These are phyloP conservation scores for Sinocyclocheilus rhinocerous DNA, from an alignment of 2,113 vertebrate species.

Conservation along the genomic window DNA sequence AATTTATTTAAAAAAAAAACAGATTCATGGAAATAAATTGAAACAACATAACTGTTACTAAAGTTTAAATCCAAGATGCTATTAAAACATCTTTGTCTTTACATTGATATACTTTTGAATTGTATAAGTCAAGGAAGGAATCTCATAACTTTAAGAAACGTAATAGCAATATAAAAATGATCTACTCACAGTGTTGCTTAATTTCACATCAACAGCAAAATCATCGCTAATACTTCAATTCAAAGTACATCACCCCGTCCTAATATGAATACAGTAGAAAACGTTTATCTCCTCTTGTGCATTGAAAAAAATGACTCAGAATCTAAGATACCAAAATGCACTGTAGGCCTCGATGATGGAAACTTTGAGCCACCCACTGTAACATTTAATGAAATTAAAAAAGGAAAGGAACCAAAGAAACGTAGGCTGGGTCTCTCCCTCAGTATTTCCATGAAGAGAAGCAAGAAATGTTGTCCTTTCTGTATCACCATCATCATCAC, in stretches of 20 bases:
- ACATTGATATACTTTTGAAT: neutral
- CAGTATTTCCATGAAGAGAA: slow-evolving; percentile 73
- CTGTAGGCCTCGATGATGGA: slow-evolving; percentile 68
- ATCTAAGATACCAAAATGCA: slow-evolving; percentile 48
- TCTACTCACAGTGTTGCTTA: neutral
- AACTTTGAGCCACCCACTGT: slow-evolving; percentile 71
- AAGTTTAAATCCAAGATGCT: neutral
- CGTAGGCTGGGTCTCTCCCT: slow-evolving; percentile 68
- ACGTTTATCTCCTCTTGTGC: neutral
- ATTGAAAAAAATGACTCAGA: slow-evolving; percentile 57
- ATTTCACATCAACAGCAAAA: neutral
- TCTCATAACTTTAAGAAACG: neutral
- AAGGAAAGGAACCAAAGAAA: slow-evolving; percentile 60
- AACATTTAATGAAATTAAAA: slow-evolving; percentile 60
- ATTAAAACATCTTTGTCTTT: neutral
- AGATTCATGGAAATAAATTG: too few species aligned
- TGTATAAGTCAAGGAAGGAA: neutral
- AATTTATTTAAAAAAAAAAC: neutral
- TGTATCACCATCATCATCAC: neutral
- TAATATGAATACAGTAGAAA: slow-evolving; percentile 3
- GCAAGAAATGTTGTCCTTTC: neutral
- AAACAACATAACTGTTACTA: neutral
- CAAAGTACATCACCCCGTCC: neutral
- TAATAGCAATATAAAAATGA: neutral
- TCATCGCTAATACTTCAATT: neutral